These are phyloP conservation scores for Atta colombica DNA, from an alignment of 1,140 invertebrate genomes.

Conservation along the genomic window DNA sequence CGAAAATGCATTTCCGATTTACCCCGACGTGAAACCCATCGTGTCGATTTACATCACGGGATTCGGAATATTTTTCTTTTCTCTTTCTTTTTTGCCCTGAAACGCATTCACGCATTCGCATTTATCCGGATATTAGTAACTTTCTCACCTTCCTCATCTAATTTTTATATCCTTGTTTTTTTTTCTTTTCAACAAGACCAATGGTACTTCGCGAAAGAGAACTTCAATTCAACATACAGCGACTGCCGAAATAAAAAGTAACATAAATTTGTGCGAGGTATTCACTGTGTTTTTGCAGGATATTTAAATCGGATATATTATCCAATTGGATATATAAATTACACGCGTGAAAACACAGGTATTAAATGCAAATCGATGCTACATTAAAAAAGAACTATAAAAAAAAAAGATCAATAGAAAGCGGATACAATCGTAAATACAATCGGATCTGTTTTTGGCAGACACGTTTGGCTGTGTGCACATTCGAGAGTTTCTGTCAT, in stretches of 20 bases:
- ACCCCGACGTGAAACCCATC: neutral
- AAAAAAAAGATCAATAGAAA: slow-evolving; percentile 2
- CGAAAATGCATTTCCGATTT: slow-evolving; percentile 68
- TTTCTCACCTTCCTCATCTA: slow-evolving; percentile 67
- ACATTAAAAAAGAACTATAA: neutral
- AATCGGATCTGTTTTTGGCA: slow-evolving; percentile 24
- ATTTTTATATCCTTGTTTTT: slow-evolving; percentile 21
- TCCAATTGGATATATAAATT: neutral
- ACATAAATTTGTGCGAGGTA: slow-evolving; percentile 46
- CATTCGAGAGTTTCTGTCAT: neutral
- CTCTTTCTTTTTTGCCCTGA: neutral
- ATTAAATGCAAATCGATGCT: slow-evolving; percentile 5
- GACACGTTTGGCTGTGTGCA: slow-evolving; percentile 18
- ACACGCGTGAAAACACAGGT: neutral
- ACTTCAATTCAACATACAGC: slow-evolving; percentile 16
- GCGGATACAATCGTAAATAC: slow-evolving; percentile 14
- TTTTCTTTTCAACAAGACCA: slow-evolving; percentile 13
- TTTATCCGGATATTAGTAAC: slow-evolving; percentile 78
- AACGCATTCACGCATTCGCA: slow-evolving; percentile 47
- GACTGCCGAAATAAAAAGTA: slow-evolving; percentile 30
- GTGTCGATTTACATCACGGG: neutral
- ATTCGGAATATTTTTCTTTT: slow-evolving; percentile 21
- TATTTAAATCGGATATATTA: neutral
- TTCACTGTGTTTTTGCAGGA: slow-evolving; percentile 19
- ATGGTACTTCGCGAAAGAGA: slow-evolving; percentile 34